Conservation (phyloP, 2,888 invertebrate species). For the Cantharis rustica region DNA sequence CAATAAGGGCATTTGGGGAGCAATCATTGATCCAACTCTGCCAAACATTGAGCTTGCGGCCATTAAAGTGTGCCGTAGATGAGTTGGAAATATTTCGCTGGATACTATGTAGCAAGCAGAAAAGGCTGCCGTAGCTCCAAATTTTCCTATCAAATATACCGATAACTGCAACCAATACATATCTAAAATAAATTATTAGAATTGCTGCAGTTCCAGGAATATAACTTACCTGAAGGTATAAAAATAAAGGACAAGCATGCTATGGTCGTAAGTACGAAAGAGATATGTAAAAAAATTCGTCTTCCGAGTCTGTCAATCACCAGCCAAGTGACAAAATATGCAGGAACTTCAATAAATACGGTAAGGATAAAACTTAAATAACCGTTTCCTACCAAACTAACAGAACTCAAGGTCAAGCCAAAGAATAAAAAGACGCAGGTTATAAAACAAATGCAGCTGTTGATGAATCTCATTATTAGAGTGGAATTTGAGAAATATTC, state of each 20-base stretch:
- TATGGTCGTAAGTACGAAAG: conserved; percentile 66
- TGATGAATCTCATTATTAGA: conserved; percentile 61
- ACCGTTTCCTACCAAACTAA: conserved; percentile 73
- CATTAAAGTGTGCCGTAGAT: conserved; percentile 65
- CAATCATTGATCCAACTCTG: conserved; percentile 66
- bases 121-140: conserved; percentile 68
- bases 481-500: conserved; percentile 61
- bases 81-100: conserved; percentile 71
- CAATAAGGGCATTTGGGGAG: conserved; percentile 70
- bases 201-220: background rate
- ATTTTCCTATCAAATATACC: conserved; percentile 67
- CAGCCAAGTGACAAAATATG: conserved; percentile 66
- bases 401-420: conserved; percentile 78
- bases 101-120: conserved; percentile 70
- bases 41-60: conserved; percentile 70
- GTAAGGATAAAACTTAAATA: conserved; percentile 78
- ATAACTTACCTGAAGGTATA: conserved; percentile 58
- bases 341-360: conserved; percentile 73
- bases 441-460: conserved; percentile 81
- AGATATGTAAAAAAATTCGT: conserved; percentile 65
- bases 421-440: conserved; percentile 80
- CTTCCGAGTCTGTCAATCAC: conserved; percentile 69
- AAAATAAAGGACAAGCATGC: conserved; percentile 66
- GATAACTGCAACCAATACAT: conserved; percentile 59
- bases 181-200: conserved; percentile 49